Conservation (phyloP, 2,113 vertebrate genomes). For the Coreoperca whiteheadi region DNA sequence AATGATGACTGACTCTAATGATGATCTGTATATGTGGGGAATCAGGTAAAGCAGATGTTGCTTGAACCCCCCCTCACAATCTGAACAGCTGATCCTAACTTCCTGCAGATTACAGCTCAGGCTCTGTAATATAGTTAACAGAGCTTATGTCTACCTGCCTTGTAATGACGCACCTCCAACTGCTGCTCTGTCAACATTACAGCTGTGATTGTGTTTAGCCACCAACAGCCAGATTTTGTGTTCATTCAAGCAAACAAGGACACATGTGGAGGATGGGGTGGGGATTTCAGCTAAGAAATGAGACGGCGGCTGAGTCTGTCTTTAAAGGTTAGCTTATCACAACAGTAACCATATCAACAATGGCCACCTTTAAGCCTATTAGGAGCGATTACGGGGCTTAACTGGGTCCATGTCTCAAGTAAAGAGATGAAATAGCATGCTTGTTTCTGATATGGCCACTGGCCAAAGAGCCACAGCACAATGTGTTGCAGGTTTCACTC, state of each 20-base stretch:
- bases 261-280: not conserved
- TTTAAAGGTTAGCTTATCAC: slow-evolving; percentile 65
- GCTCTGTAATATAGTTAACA: slow-evolving; percentile 60
- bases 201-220: slow-evolving; percentile 66
- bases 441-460: slow-evolving; percentile 15
- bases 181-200: slow-evolving; percentile 71
- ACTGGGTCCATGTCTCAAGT: slow-evolving; percentile 53
- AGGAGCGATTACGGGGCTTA: slow-evolving; percentile 72
- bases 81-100: slow-evolving; percentile 24
- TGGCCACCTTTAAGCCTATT: slow-evolving; percentile 76
- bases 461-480: not conserved
- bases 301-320: slow-evolving; percentile 28
- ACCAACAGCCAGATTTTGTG: slow-evolving; percentile 68
- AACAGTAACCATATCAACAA: slow-evolving; percentile 73
- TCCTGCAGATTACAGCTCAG: slow-evolving; percentile 44
- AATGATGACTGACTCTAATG: not conserved
- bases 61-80: slow-evolving; percentile 7
- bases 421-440: slow-evolving; percentile 62
- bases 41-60: slow-evolving; percentile 19
- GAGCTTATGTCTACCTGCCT: slow-evolving; percentile 61
- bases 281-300: slow-evolving; percentile 31
- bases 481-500: not conserved
- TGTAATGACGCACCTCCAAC: slow-evolving; percentile 65
- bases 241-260: slow-evolving; percentile 30
- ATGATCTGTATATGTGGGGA: not conserved